Conservation (phyloP, 2,888 invertebrate species). For the Autographa gamma region DNA sequence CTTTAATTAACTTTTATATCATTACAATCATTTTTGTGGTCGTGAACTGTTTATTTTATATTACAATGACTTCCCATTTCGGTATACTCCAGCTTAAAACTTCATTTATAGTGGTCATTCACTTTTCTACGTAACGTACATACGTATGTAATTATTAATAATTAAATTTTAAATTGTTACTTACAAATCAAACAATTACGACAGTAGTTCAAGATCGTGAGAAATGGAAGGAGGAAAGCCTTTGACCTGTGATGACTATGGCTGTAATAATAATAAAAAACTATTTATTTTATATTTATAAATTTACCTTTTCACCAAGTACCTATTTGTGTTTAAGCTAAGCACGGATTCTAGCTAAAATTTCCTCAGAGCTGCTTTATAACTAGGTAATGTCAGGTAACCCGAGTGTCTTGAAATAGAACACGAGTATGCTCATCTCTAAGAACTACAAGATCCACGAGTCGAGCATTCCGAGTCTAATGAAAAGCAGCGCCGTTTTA, state of each 20-base stretch:
- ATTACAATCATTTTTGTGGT: slow-evolving; percentile 18
- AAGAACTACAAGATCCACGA: neutral
- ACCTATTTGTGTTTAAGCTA: too few species aligned
- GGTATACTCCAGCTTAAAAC: neutral
- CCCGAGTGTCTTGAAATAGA: neutral
- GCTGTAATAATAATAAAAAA: too few species aligned
- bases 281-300: too few species aligned
- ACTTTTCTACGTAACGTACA: too few species aligned
- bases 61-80: neutral
- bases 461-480: slow-evolving; percentile 9
- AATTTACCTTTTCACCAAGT: too few species aligned
- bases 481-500: slow-evolving; percentile 44
- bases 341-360: neutral
- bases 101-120: too few species aligned
- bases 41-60: neutral
- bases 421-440: neutral
- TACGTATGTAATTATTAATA: too few species aligned
- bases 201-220: too few species aligned
- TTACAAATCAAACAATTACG: too few species aligned
- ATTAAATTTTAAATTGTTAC: too few species aligned
- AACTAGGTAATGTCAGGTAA: neutral
- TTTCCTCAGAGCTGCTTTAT: neutral
- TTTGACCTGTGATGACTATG: too few species aligned
- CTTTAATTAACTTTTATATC: slow-evolving; percentile 24
- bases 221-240: too few species aligned